Evolutionary conservation across 2,797 vertebrate species (phyloP), one percentile per base, ranked within the genome.

Genomic region (Pogonophryne albipinna): DNA sequence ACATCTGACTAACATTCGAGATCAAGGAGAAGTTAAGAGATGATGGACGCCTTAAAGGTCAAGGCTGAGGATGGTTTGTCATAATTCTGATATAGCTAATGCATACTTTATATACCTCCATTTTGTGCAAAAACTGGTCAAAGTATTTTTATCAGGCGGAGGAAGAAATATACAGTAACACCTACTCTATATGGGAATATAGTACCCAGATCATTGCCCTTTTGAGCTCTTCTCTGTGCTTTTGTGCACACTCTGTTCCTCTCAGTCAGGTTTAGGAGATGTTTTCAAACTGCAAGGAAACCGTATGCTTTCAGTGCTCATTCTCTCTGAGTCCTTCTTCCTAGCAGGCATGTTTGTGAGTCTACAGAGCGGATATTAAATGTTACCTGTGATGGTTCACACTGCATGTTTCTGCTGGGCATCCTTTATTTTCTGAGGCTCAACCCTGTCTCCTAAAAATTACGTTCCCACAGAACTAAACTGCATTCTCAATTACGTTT

Each of bases 301-400:
- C 52, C 53, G 61, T 20, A 42, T n/a, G 27, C 57, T 74, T 62
- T 31, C 67, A 72, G 44, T 16, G 34, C 51, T 58, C 65, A 27
- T 60, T 68, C 82, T 14, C 66, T 57, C 20, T 23, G 4, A 63
- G 60, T 82, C 57, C 52, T 79, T 55, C 68, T 69, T 80, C 58
- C 71, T 71, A 69, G 49, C 71, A 78, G 78, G 65, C 65, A 66
- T 47, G 58, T 78, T 83, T 83, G 70, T 74, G 73, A 74, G 65
- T 74, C 75, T 81, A 78, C 59, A 70, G 66, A 76, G 66, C 45
- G 47, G 74, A 84, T 78, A 80, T 82, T 69, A 85, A 81, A 84
- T 83, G 70, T 47, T 66, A 45, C 63, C 62, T 71, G 44, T 59
- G 47, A 49, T 62, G 57, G 7, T 44, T 68, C 66, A 47, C 45